Evolutionary conservation across 1,140 invertebrate genomes (phyloP).

Genomic region (Drosophila orena): DNA sequence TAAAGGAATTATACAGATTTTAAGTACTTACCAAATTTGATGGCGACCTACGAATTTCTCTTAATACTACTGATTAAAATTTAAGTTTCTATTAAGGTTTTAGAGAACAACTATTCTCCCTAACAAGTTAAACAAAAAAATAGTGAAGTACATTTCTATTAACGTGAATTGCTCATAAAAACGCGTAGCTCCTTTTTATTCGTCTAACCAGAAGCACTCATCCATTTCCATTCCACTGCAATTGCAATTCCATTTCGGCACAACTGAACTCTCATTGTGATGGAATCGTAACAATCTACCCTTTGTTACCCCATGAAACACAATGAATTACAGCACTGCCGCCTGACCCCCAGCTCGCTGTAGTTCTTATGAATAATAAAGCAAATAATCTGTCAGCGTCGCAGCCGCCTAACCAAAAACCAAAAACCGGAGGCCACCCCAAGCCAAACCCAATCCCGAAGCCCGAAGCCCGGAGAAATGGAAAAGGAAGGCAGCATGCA

Average conservation of each 20-base stretch:
- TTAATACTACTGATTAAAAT: too few relatives aligned
- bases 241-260: slow-evolving; percentile 24
- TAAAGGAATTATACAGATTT: slow-evolving; percentile 17
- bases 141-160: not conserved
- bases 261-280: slow-evolving; percentile 19
- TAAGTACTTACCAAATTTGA: slow-evolving; percentile 1
- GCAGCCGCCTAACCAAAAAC: slow-evolving; percentile 64
- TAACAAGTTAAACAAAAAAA: too few relatives aligned
- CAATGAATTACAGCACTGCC: slow-evolving; percentile 47
- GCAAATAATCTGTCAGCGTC: slow-evolving; percentile 83
- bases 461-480: slow-evolving; percentile 9
- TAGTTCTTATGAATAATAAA: slow-evolving; percentile 82
- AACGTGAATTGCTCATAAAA: not conserved
- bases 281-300: slow-evolving; percentile 41
- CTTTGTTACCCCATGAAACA: slow-evolving; percentile 46
- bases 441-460: slow-evolving; percentile 34
- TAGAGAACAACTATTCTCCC: too few relatives aligned
- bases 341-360: slow-evolving; percentile 33
- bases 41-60: not conserved
- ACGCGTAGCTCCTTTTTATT: not conserved
- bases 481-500: not conserved
- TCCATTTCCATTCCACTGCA: slow-evolving; percentile 8
- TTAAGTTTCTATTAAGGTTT: too few relatives aligned
- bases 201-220: slow-evolving; percentile 4
- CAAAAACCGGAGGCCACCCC: slow-evolving; percentile 44